phyloP scores from a whole-genome alignment of 2,113 vertebrate species.

The Thomomys bottae region DNA sequence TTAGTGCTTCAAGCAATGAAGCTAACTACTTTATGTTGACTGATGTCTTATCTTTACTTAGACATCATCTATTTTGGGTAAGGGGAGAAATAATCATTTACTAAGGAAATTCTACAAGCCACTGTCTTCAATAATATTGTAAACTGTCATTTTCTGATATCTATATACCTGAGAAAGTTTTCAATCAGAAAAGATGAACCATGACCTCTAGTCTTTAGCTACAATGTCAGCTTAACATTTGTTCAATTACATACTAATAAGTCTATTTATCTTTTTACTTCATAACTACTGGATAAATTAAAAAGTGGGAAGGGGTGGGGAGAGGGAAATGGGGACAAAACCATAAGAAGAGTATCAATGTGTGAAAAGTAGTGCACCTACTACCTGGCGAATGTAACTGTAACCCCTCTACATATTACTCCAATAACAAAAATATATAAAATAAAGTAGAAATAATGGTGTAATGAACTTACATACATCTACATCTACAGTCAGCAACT shows the following conservation, averaged over 20 bases:
- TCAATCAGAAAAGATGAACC: background rate
- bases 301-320: too few relatives aligned
- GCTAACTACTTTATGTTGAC: background rate
- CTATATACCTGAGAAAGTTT: background rate
- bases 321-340: too few relatives aligned
- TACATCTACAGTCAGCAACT: background rate
- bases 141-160: background rate
- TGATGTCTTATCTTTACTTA: background rate
- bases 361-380: too few relatives aligned
- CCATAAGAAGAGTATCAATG: too few relatives aligned
- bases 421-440: too few relatives aligned
- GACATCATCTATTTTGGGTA: background rate
- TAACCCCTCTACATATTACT: too few relatives aligned
- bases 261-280: background rate
- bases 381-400: too few relatives aligned
- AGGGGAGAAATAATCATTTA: background rate
- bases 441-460: background rate
- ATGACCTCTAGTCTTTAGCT: background rate
- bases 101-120: background rate
- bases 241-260: background rate
- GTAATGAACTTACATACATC: background rate
- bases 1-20: slow-evolving; percentile 3
- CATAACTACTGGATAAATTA: background rate
- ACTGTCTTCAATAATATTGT: background rate
- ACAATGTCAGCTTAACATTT: background rate